phyloP scores from a whole-genome alignment of 1,140 invertebrate genomes.

The Saccostrea echinata region DNA sequence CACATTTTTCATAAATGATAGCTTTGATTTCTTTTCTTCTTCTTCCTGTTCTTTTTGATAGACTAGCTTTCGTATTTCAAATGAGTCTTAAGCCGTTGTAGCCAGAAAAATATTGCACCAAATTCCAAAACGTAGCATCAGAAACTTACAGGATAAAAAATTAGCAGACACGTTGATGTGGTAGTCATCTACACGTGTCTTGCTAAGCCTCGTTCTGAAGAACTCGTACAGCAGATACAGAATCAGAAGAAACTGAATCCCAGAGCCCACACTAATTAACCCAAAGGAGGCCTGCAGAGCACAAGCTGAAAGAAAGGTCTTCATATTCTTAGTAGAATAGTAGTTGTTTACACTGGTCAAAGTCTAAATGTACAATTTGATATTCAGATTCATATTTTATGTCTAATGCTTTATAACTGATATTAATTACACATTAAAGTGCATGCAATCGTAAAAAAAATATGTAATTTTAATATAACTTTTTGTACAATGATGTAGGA shows the following conservation, averaged over 20 bases:
- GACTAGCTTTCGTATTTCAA: neutral
- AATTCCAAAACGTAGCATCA: too few species aligned
- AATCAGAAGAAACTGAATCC: neutral
- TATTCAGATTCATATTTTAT: too few species aligned
- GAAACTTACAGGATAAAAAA: neutral
- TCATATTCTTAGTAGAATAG: neutral
- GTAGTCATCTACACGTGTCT: neutral
- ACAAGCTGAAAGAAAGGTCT: neutral
- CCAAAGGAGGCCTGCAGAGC: neutral
- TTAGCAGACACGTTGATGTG: neutral
- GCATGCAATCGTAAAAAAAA: too few species aligned
- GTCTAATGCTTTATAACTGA: too few species aligned
- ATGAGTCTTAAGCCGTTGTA: neutral
- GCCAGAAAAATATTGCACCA: neutral
- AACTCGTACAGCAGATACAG: neutral
- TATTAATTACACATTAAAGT: too few species aligned
- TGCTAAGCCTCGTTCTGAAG: neutral
- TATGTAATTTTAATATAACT: too few species aligned
- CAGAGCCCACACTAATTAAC: conserved; percentile 16
- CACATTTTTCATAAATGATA: too few species aligned
- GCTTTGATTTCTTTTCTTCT: too few species aligned
- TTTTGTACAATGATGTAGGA: too few species aligned
- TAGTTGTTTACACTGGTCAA: too few species aligned
- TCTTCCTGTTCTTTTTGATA: neutral
- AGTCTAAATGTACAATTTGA: too few species aligned